These are phyloP conservation scores for Lampris megalopsis DNA, from an alignment of 2,113 vertebrate species.

Conservation along the genomic window DNA sequence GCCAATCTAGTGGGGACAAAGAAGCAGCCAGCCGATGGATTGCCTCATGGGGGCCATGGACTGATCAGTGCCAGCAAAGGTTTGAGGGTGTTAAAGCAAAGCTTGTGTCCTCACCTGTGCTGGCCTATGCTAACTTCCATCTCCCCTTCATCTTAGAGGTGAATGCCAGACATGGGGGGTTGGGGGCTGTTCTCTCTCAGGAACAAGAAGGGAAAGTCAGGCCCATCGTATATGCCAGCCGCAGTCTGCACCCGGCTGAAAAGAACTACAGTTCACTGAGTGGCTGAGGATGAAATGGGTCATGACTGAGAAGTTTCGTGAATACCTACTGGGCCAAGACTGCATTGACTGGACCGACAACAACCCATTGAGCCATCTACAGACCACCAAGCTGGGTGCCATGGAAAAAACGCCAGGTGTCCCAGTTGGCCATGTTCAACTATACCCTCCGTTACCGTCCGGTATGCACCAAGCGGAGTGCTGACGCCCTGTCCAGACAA, in stretches of 20 bases:
- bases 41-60: too few relatives aligned
- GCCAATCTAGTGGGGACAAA: background rate
- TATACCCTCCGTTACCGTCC: constrained; percentile 12
- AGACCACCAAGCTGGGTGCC: background rate
- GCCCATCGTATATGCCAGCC: constrained; percentile 23
- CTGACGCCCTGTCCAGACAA: constrained; percentile 12
- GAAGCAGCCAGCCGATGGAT: too few relatives aligned
- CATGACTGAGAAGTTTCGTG: constrained; percentile 2
- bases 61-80: too few relatives aligned
- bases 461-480: constrained; percentile 2
- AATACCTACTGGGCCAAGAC: constrained; percentile 2
- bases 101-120: background rate
- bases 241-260: background rate
- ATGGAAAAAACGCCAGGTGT: constrained; percentile 5
- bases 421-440: constrained; percentile 3
- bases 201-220: background rate
- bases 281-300: constrained; percentile 15
- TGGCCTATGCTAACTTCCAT: constrained; percentile 5
- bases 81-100: background rate
- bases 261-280: constrained; percentile 26
- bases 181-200: constrained; percentile 11
- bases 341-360: constrained; percentile 5
- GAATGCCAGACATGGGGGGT: background rate
- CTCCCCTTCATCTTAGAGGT: background rate
- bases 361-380: constrained; percentile 14